phyloP scores from a whole-genome alignment of 2,888 invertebrate species.

The Tetragonisca angustula region DNA sequence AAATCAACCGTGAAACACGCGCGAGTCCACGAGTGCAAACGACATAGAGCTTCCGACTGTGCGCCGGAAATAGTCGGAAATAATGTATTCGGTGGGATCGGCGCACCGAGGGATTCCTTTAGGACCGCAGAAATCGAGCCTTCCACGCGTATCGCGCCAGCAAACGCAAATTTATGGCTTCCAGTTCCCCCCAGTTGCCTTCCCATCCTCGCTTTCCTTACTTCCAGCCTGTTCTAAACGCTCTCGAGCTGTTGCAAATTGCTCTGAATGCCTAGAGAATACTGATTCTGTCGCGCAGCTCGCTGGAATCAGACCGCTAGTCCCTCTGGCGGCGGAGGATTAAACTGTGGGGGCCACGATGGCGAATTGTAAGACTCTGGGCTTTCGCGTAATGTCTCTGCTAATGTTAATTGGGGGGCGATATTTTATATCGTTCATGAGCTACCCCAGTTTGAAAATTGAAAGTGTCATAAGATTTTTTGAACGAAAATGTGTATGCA shows the following conservation, averaged over 20 bases:
- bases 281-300: neutral
- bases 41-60: neutral
- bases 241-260: constrained; percentile 8
- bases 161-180: neutral
- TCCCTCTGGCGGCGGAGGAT: neutral
- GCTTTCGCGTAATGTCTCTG: neutral
- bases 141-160: neutral
- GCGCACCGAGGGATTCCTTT: neutral
- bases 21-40: neutral
- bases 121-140: neutral
- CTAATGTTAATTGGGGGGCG: neutral
- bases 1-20: neutral
- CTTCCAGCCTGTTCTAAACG: neutral
- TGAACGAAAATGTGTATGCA: too few species aligned
- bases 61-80: neutral
- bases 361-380: neutral
- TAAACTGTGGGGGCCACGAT: neutral
- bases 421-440: too few species aligned
- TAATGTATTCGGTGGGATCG: neutral
- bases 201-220: neutral
- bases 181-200: neutral
- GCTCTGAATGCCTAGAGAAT: neutral
- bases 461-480: too few species aligned
- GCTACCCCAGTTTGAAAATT: too few species aligned
- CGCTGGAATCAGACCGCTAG: too few species aligned